Evolutionary conservation across 2,113 vertebrate genomes (phyloP), one percentile per base, ranked within the genome.

Genomic region (Pluvialis apricaria): DNA sequence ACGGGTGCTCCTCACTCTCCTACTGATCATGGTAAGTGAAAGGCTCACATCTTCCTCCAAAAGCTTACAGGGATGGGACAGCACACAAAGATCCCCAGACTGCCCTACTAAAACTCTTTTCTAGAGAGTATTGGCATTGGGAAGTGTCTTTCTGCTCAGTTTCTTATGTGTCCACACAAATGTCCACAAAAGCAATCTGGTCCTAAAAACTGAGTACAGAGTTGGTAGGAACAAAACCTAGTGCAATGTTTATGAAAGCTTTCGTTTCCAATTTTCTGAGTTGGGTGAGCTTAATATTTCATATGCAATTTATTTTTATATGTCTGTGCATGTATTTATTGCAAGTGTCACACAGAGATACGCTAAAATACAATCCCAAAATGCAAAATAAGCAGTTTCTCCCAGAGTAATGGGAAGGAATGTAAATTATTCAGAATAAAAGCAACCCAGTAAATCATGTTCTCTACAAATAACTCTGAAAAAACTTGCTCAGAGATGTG

Each of bases 391-490:
- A 91, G 65, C 66, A 55, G 57, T 89, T 95, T 93, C 66, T 86
- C 31, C 19, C 66, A 36, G 20, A 82, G 11, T 83, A 96, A 85
- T 60, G 58, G 20, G 36, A 93, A 88, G 45, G 45, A 68, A 73
- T 45, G 57, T 62, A 89, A 94, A 96, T 85, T 82, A 95, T 95
- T 96, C 34, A 83, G 64, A 85, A 86, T 47, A 82, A 92, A 96
- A 92, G 44, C 36, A 95, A 89, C 31, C 28, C 45, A 86, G 82
- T 82, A 91, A 90, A 95, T 85, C 20, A 77, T 34, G 6, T 57
- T 78, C 5, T 80, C 45, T 52, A 57, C 25, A 89, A 94, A 52
- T 61, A 96, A 87, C 72, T 66, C 76, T 17, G 8, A 82, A 88
- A 77, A 92, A 58, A 22, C 4, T 52, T 49, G 38, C 18, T 85